Percentiles rank a stretch among this genome's conserved stretches.
Evolutionary conservation across 2,113 vertebrate genomes (phyloP).

Genomic region (Uria lomvia): DNA sequence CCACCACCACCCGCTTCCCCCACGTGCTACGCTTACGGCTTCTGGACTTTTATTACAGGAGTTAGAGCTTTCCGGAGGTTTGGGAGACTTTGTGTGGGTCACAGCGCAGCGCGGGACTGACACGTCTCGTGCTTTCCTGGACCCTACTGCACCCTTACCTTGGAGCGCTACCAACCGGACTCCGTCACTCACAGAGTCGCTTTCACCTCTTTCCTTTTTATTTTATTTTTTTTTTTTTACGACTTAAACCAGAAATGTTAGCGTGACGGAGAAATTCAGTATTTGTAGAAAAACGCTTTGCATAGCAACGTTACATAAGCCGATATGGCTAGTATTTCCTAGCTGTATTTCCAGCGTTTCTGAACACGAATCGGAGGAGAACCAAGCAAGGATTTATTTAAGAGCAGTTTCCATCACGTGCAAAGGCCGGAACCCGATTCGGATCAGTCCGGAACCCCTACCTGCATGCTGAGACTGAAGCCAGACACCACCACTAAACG

Average conservation of each 20-base stretch:
- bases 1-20: background rate
- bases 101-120: rapidly evolving
- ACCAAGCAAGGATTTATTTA: background rate
- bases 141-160: background rate
- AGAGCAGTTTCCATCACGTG: background rate
- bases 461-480: background rate
- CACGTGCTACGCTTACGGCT: rapidly evolving
- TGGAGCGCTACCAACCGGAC: background rate
- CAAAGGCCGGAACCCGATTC: background rate
- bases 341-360: background rate
- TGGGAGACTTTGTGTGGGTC: background rate
- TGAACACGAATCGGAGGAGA: background rate
- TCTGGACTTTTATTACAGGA: no score
- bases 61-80: background rate
- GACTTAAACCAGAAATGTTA: background rate
- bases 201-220: background rate
- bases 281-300: background rate
- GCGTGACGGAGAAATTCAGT: background rate
- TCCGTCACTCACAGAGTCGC: rapidly evolving
- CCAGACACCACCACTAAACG: background rate
- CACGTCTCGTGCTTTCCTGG: rapidly evolving
- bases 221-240: background rate
- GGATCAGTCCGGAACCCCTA: background rate
- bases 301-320: no score
- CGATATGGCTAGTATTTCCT: rapidly evolving